These are phyloP conservation scores for Dipodomys ordii DNA, from an alignment of 2,113 vertebrate species.

Conservation along the genomic window DNA sequence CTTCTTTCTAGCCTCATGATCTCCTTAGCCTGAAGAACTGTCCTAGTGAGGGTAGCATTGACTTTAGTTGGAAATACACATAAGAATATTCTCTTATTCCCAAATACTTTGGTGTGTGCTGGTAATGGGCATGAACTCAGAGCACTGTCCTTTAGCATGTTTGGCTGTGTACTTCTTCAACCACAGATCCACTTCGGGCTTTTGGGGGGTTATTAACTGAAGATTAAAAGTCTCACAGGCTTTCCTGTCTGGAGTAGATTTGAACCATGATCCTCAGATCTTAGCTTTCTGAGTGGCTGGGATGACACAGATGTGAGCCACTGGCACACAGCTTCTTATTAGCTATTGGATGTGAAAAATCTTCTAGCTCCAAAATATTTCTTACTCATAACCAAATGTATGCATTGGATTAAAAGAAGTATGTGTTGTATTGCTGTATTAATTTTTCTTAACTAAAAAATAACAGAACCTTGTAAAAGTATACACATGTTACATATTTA, in stretches of 20 bases:
- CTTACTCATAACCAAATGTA: background rate
- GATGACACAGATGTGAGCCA: too few species aligned
- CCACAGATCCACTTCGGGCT: too few species aligned
- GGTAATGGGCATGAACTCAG: too few species aligned
- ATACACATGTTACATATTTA: conserved; percentile 21
- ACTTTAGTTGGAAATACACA: background rate
- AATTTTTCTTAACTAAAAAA: conserved; percentile 62
- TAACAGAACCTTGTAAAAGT: background rate
- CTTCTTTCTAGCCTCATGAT: background rate
- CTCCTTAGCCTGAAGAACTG: background rate
- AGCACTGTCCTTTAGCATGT: too few species aligned
- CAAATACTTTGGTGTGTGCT: too few species aligned
- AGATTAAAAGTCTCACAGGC: too few species aligned
- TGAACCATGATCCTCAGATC: too few species aligned
- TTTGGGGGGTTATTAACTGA: too few species aligned
- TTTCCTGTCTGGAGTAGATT: too few species aligned
- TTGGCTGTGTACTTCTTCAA: too few species aligned
- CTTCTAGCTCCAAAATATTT: background rate
- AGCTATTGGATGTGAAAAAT: background rate
- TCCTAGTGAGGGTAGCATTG: background rate
- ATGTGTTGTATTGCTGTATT: background rate
- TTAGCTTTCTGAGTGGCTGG: too few species aligned
- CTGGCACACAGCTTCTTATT: background rate
- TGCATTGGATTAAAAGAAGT: background rate
- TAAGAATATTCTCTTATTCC: background rate